Conservation (phyloP, 2,797 vertebrate species). For the Limosa lapponica region DNA sequence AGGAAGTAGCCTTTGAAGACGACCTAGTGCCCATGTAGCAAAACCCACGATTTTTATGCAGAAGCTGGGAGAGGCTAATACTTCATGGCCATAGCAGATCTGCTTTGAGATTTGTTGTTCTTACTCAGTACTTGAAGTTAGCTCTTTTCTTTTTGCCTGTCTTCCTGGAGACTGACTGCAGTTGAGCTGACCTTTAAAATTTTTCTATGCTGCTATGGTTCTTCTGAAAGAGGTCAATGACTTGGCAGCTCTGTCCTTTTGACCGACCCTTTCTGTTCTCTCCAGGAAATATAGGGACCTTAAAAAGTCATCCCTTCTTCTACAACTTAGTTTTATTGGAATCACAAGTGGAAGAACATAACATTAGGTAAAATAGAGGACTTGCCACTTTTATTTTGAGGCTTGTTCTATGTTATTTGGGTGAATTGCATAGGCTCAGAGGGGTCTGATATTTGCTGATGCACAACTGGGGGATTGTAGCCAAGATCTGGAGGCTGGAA, state of each 20-base stretch:
- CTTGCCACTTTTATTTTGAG: not conserved
- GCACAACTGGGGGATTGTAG: not conserved
- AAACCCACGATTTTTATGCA: fast-evolving
- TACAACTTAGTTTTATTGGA: not conserved
- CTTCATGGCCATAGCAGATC: not conserved
- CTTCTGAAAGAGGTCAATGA: not conserved
- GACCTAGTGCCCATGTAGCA: not conserved
- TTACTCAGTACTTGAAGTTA: not conserved
- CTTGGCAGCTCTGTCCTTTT: slow-evolving; percentile 43
- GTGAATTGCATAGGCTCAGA: not conserved
- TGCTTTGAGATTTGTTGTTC: not conserved
- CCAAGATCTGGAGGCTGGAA: not conserved
- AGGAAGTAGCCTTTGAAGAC: not conserved
- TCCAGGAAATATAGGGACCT: not conserved
- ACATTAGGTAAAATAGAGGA: not conserved
- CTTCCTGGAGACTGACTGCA: not conserved
- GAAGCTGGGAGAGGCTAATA: not conserved
- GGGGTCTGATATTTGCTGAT: not conserved
- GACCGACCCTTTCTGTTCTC: not conserved
- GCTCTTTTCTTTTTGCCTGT: not conserved
- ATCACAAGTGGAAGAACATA: not conserved
- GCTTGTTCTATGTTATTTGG: not conserved
- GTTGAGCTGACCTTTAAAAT: slow-evolving; percentile 48
- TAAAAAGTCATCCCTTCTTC: not conserved
- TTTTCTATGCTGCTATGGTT: not conserved